Base-by-base conservation (phyloP, 1,140 invertebrate genomes). In the Conus betulinus region DNA sequence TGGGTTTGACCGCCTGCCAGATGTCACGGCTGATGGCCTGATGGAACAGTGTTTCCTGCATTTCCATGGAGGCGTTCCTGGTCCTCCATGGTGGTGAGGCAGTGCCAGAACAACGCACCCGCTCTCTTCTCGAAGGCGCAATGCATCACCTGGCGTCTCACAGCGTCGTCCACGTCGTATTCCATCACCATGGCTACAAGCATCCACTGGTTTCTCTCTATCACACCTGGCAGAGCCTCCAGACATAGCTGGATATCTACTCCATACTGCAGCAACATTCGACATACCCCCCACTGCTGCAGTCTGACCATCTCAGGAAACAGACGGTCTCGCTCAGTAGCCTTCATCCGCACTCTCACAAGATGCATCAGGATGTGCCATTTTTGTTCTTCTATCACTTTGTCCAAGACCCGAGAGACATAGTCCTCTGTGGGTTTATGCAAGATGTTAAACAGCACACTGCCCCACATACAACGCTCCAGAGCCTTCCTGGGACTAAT, bases 251-350 rank as follows among this genome's bases (percentile, higher is more conserved):
- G 39, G 13, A 51, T 23, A 52, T 27, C 25, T 10, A 81, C 39
- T 11, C 79, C 79, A 51, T 53, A 13, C 79, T 81, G 25, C 52
- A 81, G 79, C 39, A 81, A 23, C 27, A 11, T 10, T 78, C 74
- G 11, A 10, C 74, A n/a, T 23, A 78, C 74, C 8, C 74, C 74
- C 79, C 79, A 81, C 79, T 81, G 79, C 25, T 53, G 79, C 5
- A 15, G 79, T 81, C 79, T 81, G 79, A 81, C 52, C 39, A 81
- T 53, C 27, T 81, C 79, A 53, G 79, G 79, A 27, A 81, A 81
- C 13, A 81, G 79, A 39, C 17, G 25, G 79, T 81, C 79, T 27
- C 79, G 79, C 25, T 81, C 17, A 17, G 79, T 27, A 15, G 79
- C 25, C 8, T 39, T 17, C 79, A 81, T 81, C 23, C 25, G 2